Evolutionary conservation across 2,797 vertebrate species (phyloP).

Genomic region (Crenichthys baileyi): DNA sequence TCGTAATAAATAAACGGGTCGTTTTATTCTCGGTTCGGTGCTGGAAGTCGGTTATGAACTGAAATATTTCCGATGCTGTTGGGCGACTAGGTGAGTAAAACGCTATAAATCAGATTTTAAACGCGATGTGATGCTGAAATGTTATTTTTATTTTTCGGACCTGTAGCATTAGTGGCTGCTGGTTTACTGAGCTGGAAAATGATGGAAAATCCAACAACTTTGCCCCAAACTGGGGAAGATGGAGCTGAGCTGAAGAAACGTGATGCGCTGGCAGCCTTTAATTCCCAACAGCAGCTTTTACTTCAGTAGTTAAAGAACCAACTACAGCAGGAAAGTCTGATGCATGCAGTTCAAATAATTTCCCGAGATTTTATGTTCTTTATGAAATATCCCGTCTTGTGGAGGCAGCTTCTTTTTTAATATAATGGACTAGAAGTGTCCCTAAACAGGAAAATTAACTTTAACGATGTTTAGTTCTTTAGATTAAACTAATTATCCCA

Average conservation of each 20-base stretch:
- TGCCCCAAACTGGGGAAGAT: neutral
- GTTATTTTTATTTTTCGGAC: neutral
- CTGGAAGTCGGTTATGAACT: constrained; percentile 17
- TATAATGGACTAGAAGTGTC: neutral
- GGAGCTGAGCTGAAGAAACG: neutral
- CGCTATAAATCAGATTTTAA: neutral
- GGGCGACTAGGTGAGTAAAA: constrained; percentile 54
- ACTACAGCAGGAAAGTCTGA: neutral
- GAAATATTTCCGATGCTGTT: neutral
- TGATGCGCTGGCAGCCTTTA: neutral
- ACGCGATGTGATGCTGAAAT: neutral
- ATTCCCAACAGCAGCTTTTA: neutral
- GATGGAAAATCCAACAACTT: neutral
- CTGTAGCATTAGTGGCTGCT: neutral
- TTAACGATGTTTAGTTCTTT: neutral
- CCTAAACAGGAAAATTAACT: neutral
- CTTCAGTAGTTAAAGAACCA: neutral
- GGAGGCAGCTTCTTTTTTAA: neutral
- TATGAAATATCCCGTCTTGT: neutral
- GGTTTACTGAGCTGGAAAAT: neutral
- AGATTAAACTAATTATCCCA: neutral
- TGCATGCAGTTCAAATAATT: too few relatives aligned
- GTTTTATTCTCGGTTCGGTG: neutral
- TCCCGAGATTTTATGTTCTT: neutral
- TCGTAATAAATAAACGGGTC: neutral